phyloP scores from a whole-genome alignment of 2,797 vertebrate species.

The Chaetodon trifasciatus region DNA sequence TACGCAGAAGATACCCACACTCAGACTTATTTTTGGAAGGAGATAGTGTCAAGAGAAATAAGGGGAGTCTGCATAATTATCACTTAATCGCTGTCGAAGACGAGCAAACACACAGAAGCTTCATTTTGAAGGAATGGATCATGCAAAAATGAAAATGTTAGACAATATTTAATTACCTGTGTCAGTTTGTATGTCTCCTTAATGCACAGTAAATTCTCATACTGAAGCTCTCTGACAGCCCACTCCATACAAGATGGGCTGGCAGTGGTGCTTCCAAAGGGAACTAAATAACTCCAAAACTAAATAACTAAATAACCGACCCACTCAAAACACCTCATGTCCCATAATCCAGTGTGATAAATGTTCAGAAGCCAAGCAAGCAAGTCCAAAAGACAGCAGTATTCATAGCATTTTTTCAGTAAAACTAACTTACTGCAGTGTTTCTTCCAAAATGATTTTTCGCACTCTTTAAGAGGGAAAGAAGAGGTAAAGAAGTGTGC shows the following conservation, averaged over 20 bases:
- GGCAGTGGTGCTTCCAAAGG: slow-evolving; percentile 11
- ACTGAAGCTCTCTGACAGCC: slow-evolving; percentile 1
- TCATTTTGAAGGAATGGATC: neutral
- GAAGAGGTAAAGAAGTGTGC: neutral
- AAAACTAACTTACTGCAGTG: slow-evolving; percentile 7
- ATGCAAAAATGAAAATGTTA: slow-evolving; percentile 19
- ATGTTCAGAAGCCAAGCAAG: slow-evolving; percentile 4
- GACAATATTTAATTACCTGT: slow-evolving; percentile 29
- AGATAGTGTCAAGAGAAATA: slow-evolving; percentile 10
- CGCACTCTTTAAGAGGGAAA: neutral
- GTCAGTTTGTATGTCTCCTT: slow-evolving; percentile 6
- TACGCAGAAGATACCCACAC: slow-evolving; percentile 2
- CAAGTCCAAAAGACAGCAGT: neutral
- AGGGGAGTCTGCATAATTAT: slow-evolving; percentile 23
- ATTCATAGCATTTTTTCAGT: neutral
- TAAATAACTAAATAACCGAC: neutral
- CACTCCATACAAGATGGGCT: slow-evolving; percentile 18
- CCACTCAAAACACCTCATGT: slow-evolving; percentile 9
- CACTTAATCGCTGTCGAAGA: slow-evolving; percentile 16
- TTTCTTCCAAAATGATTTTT: slow-evolving; percentile 17
- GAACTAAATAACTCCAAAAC: slow-evolving; percentile 6
- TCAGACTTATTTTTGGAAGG: slow-evolving; percentile 15
- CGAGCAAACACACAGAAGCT: neutral
- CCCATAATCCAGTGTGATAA: slow-evolving; percentile 20
- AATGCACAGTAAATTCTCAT: neutral